These are phyloP conservation scores for Dendronephthya gigantea DNA, from an alignment of 64 coral and sea anemone species.

Conservation along the genomic window DNA sequence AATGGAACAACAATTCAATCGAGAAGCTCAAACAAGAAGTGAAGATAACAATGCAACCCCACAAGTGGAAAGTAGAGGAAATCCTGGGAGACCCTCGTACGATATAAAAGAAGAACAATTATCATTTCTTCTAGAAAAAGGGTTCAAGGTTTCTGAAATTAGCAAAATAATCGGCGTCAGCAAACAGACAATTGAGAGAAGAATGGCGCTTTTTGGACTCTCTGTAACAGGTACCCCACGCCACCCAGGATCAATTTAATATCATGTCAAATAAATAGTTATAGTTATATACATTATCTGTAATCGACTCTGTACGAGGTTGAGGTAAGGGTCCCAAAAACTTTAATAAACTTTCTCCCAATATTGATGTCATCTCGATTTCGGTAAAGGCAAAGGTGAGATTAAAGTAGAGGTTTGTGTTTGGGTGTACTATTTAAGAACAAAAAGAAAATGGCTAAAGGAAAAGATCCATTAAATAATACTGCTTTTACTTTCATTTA, in stretches of 20 bases:
- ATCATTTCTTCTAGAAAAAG: neutral
- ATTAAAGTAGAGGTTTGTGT: no score
- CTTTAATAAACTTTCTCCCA: no score
- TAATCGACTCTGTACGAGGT: no score
- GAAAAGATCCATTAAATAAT: neutral
- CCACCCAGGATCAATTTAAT: no score
- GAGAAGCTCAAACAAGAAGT: neutral
- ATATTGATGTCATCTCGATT: no score
- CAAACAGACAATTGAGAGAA: neutral
- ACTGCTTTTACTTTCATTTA: neutral
- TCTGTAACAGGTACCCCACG: neutral
- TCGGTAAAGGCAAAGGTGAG: no score
- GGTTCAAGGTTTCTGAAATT: neutral
- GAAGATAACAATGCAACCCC: neutral
- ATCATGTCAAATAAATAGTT: no score
- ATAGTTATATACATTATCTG: no score
- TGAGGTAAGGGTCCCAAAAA: no score
- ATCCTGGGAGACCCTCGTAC: conserved; percentile 46
- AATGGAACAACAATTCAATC: neutral
- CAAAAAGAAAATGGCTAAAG: neutral
- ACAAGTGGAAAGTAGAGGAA: neutral
- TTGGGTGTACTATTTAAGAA: no score
- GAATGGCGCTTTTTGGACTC: neutral
- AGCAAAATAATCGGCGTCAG: neutral
- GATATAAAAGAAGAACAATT: conserved; percentile 34